Base-by-base conservation (phyloP, 2,797 vertebrate genomes). In the Limnodromus scolopaceus region DNA sequence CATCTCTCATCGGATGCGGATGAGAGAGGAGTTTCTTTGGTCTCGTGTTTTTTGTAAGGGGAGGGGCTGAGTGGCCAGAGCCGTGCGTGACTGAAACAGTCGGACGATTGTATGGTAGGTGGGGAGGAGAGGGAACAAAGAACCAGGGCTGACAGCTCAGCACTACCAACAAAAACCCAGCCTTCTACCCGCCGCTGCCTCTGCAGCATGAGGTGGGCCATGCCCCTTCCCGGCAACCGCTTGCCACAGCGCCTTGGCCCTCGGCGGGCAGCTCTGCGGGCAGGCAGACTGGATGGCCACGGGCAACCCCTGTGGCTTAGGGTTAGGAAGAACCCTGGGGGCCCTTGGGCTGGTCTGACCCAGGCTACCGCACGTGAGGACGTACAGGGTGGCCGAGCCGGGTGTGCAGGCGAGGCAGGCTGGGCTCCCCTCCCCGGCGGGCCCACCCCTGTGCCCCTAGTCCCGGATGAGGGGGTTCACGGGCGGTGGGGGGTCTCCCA, bases 11-110 rank as follows among this genome's bases (percentile, higher is more conserved):
- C 20, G 3, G 38, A 88, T 58, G 84, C 3, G 2, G 28, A 80
- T 38, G 71, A 58, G 71, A 96, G 64, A 96, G 92, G 92, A 96
- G 92, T 95, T 96, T 65, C 93, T 66, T 66, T 3, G 74, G 70
- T 96, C 95, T 95, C 66, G 57, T 96, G 95, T 81, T 96, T 96
- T 96, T 96, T 84, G 89, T 85, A 74, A 95, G 80, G 87, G 96
- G 94, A 93, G 94, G 96, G 91, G 91, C 87, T 46, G 88, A 55
- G 69, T 70, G 82, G 80, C 28, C 91, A 10, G 96, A 84, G 79
- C 89, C 11, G 38, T 71, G 77, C 24, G 19, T 76, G 92, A 36
- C 34, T 78, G 70, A n/a, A 90, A 90, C 87, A 96, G 96, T 75
- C 87, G 68, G 66, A 28, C 27, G 83, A 96, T 93, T 90, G 94